phyloP scores from a whole-genome alignment of 2,888 invertebrate species.

The Cerastis rubricosa region DNA sequence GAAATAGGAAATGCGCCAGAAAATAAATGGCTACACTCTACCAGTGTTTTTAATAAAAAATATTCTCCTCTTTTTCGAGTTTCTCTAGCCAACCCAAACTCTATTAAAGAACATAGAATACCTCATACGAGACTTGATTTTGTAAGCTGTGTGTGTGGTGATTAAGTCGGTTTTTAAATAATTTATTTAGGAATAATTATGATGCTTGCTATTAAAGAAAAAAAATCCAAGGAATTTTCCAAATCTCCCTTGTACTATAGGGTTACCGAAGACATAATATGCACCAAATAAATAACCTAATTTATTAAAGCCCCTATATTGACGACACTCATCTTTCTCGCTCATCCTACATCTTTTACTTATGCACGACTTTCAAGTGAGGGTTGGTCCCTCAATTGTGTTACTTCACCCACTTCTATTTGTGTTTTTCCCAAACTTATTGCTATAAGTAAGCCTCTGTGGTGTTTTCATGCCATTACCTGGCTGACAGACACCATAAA shows the following conservation, averaged over 20 bases:
- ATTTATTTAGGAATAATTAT: background rate
- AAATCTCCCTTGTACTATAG: no score
- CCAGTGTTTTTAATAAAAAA: background rate
- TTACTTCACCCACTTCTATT: slow-evolving; percentile 78
- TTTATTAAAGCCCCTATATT: slow-evolving; percentile 75
- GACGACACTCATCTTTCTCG: slow-evolving; percentile 74
- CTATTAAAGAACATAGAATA: background rate
- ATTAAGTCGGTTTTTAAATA: background rate
- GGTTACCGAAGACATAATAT: slow-evolving; percentile 22
- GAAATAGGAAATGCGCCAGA: background rate
- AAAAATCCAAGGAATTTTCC: background rate
- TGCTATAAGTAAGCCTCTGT: slow-evolving; percentile 80
- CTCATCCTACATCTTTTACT: slow-evolving; percentile 72
- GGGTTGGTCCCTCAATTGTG: slow-evolving; percentile 76
- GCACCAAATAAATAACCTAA: slow-evolving; percentile 69
- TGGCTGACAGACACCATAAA: slow-evolving; percentile 88
- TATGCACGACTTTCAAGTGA: slow-evolving; percentile 79
- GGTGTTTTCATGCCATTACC: slow-evolving; percentile 90
- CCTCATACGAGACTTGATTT: background rate
- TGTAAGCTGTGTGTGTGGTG: background rate
- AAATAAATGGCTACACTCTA: background rate
- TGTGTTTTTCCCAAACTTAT: slow-evolving; percentile 82
- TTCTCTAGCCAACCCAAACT: background rate
- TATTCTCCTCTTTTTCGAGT: background rate
- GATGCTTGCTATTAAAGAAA: background rate